A percentile compares a stretch with the other conserved stretches of the same genome.
These are phyloP conservation scores for Epinephelus fuscoguttatus DNA, from an alignment of 2,113 vertebrate species.

Conservation along the genomic window DNA sequence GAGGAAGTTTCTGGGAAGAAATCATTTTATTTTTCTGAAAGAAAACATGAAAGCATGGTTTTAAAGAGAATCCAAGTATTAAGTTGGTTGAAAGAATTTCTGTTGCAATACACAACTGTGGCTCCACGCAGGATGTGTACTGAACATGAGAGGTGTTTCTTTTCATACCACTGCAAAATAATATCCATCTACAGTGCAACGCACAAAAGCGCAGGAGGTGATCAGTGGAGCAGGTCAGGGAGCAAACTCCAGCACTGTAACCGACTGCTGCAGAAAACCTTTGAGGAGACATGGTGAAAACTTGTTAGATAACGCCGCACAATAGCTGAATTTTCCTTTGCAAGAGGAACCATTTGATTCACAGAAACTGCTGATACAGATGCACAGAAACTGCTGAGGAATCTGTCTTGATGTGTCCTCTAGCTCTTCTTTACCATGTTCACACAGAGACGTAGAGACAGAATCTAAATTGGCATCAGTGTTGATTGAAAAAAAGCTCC, in stretches of 20 bases:
- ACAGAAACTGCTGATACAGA: conserved; percentile 3
- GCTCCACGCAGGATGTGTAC: neutral
- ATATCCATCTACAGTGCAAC: neutral
- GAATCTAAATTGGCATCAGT: conserved; percentile 2
- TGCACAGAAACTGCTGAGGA: conserved; percentile 5
- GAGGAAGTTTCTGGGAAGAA: neutral
- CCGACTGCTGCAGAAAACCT: neutral
- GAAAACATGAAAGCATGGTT: neutral
- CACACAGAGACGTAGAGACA: conserved; percentile 11
- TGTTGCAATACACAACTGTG: neutral
- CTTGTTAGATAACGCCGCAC: neutral
- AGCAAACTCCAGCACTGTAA: neutral
- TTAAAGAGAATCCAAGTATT: neutral
- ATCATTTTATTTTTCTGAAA: neutral
- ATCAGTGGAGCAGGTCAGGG: neutral
- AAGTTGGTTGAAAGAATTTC: neutral
- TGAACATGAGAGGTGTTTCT: neutral
- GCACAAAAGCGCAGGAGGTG: neutral
- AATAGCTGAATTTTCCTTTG: neutral
- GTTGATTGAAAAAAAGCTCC: conserved; percentile 4
- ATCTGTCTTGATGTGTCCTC: conserved; percentile 22
- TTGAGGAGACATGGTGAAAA: neutral
- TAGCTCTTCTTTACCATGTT: conserved; percentile 2
- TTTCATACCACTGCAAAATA: neutral
- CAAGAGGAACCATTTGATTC: neutral